Percentiles rank a stretch among this genome's conserved stretches.
These are phyloP conservation scores for Cairina moschata DNA, from an alignment of 2,113 vertebrate genomes.

Conservation along the genomic window DNA sequence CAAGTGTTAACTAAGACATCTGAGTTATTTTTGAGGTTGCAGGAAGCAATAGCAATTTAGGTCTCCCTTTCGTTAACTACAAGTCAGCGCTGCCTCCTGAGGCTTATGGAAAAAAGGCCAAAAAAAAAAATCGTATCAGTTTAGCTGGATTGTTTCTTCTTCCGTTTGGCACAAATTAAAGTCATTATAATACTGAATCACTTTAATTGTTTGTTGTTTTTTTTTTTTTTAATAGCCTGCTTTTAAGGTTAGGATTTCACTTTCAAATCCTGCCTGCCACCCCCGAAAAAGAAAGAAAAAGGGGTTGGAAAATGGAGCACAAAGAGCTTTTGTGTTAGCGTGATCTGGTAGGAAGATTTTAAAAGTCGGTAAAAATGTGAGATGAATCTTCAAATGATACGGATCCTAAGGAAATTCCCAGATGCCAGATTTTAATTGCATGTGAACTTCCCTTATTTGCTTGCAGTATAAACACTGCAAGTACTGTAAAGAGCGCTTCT, in stretches of 20 bases:
- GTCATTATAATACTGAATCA: background rate
- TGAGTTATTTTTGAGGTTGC: constrained; percentile 23
- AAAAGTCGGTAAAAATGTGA: background rate
- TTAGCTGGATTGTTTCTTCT: background rate
- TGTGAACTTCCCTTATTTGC: background rate
- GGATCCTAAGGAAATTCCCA: background rate
- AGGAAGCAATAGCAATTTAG: constrained; percentile 28
- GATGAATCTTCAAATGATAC: background rate
- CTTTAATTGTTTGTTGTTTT: background rate
- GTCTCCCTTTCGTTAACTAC: background rate
- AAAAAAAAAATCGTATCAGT: background rate
- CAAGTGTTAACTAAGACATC: constrained; percentile 13
- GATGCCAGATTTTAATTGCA: background rate
- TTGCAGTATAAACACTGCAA: background rate
- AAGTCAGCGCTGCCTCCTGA: background rate
- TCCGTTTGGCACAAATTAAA: background rate
- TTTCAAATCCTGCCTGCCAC: background rate
- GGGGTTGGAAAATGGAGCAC: background rate
- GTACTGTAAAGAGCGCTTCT: background rate
- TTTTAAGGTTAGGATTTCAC: background rate
- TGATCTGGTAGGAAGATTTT: background rate
- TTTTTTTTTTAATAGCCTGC: background rate
- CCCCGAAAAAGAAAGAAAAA: background rate
- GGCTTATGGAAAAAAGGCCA: background rate
- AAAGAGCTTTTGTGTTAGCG: background rate